Base-by-base conservation (phyloP, 1,140 invertebrate genomes). In the Colletes latitarsis region DNA sequence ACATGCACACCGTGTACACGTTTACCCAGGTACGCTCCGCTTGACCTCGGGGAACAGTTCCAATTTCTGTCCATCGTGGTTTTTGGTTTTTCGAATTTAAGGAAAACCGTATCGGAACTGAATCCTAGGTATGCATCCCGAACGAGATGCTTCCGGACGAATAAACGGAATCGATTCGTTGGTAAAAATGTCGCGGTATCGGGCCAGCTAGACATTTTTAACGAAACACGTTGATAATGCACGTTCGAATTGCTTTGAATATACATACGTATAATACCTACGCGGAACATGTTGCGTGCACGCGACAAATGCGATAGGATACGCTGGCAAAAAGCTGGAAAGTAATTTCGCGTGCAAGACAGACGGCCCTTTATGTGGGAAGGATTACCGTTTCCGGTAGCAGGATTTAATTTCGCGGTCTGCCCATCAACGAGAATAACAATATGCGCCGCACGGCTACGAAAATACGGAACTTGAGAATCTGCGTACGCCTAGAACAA, bases 21-120 rank as follows among this genome's bases (percentile, higher is more conserved):
- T 74, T 41, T 15, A 39, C n/a, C 6, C 52, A 19, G n/a, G 58
- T 39, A n/a, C 14, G 30, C 8, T 19, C n/a, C 6, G 57, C 53
- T 53, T 43, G 41, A 21, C 12, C 46, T 0, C 17, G 67, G 55
- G 19, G 60, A 70, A 53, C 53, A 52, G 14, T 73, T 82, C 82
- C 82, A 76, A 81, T 85, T 84, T 66, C 68, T 57, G 19, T 10
- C 21, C 53, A 19, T 15, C 49, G 19, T 17, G 49, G 14, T 67
- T 57, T 73, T 73, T 46, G 69, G 30, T 19, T 43, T 19, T 9
- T 53, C 30, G 57, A 63, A 21, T 55, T 78, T 72, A 55, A 64
- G 49, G 30, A 30, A 30, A 30, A 30, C 30, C 30, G 30, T 30
- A 30, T 30, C 30, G 30, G 30, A 30, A 2, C 30, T 2, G 30